Base-by-base conservation (phyloP, 2,113 vertebrate genomes). In the Pipra filicauda region DNA sequence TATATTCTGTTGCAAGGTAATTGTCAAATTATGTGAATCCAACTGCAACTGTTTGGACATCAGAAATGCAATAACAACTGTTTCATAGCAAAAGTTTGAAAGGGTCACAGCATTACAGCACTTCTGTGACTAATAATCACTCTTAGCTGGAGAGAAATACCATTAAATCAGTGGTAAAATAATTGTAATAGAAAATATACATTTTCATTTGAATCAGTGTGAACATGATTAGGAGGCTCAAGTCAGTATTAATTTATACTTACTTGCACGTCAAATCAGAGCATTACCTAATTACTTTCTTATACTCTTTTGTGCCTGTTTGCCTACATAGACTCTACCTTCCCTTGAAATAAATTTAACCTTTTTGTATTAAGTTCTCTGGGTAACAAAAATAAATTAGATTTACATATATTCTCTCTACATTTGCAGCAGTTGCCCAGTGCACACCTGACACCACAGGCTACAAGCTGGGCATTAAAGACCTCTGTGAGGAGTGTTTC, bases 61-160 rank as follows among this genome's bases (percentile, higher is more conserved):
- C 82, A 85, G 70, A 82, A 93, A 85, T 35, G 65, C 77, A 79
- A 24, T 80, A 93, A 91, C 65, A 85, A 93, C 86, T 69, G 74
- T 86, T 95, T 84, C 76, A 1, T 54, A 79, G 62, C 61, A 93
- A 65, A 94, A 96, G 83, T 92, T 96, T 93, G 93, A 84, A 92
- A 94, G 57, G 92, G 88, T 96, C 92, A 90, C n/a, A 91, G 72
- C 31, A 84, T 84, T 87, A 94, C 12, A 0, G 65, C 54, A 79
- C 83, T 96, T 96, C 96, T 95, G 95, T 96, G 94, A 95, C 89
- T 96, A 96, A 96, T 96, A 96, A 96, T 94, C 93, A 92, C 86
- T 95, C 85, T 58, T 96, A 94, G 94, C 91, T 94, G 89, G 92
- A 97, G 89, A 96, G 92, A 93, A 91, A 97, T 95, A 94, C 94